A percentile compares a stretch with the other conserved stretches of the same genome.
Conservation (phyloP, 2,797 vertebrate genomes). For the Scolopax bukidnonensis region DNA sequence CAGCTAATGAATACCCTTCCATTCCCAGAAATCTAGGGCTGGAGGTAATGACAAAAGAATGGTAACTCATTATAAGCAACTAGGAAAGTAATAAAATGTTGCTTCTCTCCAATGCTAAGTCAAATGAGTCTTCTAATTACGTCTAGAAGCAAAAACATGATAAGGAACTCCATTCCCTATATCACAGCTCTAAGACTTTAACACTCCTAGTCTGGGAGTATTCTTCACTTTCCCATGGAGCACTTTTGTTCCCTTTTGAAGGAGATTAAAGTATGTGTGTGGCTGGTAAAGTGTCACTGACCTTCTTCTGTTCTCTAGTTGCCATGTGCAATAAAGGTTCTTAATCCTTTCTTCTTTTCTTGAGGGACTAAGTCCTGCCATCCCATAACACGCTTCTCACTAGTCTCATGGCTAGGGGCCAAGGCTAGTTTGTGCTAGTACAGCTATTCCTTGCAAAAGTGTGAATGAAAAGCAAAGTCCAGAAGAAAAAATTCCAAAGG, state of each 20-base stretch:
- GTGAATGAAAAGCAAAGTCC: not conserved
- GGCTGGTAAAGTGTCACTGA: not conserved
- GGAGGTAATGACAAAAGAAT: not conserved
- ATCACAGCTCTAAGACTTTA: not conserved
- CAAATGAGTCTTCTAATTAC: not conserved
- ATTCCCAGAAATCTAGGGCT: not conserved
- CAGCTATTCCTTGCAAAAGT: not conserved
- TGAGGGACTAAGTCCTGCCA: not conserved
- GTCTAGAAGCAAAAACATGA: not conserved
- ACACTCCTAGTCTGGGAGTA: not conserved
- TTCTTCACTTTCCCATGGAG: not conserved
- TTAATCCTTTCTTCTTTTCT: not conserved
- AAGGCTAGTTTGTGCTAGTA: not conserved
- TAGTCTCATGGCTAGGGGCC: not conserved
- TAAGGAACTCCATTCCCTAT: not conserved
- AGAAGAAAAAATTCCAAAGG: not conserved
- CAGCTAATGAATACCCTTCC: not conserved
- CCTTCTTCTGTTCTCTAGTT: not conserved
- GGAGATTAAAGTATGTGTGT: not conserved
- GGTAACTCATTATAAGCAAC: not conserved
- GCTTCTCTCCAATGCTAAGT: not conserved
- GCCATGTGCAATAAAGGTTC: not conserved
- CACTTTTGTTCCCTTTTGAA: not conserved
- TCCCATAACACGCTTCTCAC: rapidly evolving
- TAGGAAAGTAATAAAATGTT: not conserved